Conservation (phyloP, 2,797 vertebrate species). For the Chlorospingus flavigularis region DNA sequence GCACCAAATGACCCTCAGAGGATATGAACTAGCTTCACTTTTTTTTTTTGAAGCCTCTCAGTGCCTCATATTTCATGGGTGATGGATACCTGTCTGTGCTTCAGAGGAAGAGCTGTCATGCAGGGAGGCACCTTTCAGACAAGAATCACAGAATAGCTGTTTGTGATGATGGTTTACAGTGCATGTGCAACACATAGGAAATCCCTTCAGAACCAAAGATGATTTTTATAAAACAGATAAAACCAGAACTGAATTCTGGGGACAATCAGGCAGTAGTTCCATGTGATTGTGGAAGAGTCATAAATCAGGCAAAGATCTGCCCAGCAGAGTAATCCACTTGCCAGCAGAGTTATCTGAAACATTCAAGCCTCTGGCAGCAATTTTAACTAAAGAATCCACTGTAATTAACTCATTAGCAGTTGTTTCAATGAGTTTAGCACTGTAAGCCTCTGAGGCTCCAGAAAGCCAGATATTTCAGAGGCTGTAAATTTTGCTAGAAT, state of each 20-base stretch:
- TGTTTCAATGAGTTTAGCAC: conserved; percentile 52
- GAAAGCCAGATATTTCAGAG: conserved; percentile 9
- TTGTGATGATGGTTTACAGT: background rate
- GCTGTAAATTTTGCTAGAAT: conserved; percentile 49
- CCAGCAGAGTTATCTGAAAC: conserved; percentile 45
- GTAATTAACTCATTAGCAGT: conserved; percentile 63
- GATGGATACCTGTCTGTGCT: background rate
- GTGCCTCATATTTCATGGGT: background rate
- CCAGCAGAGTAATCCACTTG: conserved; percentile 30
- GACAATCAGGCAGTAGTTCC: background rate
- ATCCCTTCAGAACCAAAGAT: background rate
- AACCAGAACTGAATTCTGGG: background rate
- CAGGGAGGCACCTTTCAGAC: background rate
- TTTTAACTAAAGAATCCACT: conserved; percentile 50
- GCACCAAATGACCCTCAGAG: background rate
- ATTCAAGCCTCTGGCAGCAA: conserved; percentile 38
- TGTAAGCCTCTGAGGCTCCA: conserved; percentile 18
- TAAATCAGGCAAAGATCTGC: conserved; percentile 38
- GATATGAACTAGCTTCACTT: background rate
- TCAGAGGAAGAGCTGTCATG: background rate
- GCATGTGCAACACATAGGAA: background rate
- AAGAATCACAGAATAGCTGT: background rate
- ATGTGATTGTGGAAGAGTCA: conserved; percentile 7
- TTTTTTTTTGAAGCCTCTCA: background rate
- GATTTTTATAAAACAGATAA: background rate